Evolutionary conservation across 1,140 invertebrate species (phyloP), one percentile per base, ranked within the genome.

Genomic region (Sarcophaga bullata): DNA sequence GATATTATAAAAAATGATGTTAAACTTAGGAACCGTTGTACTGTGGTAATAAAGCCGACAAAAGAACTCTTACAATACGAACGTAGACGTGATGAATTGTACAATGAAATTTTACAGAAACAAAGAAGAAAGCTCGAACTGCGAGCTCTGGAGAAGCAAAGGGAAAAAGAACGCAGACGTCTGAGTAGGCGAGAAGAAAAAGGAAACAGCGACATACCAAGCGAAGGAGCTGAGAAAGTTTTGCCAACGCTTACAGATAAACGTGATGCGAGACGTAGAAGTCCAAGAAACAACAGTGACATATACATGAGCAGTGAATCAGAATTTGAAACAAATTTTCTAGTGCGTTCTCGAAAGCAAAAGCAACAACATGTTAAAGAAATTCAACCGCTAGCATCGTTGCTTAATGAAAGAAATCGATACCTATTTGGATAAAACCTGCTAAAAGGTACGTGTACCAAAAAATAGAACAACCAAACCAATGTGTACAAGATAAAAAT

Each of bases 41-140:
- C n/a, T 5, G 48, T 52, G 75, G 48, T 17, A 8, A 50, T 78
- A 19, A 78, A 8, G 17, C 48, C 48, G 15, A 46, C 48, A 7
- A 78, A 78, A 9, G 75, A 78, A 49, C 5, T 78, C 0, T 11
- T 78, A 13, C 48, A 78, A 78, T 78, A 19, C 6, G 75, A 78
- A 50, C 75, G 75, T 8, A 49, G 50, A 50, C 75, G 75, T 78
- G 49, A 78, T 25, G 9, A 19, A 25, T 50, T 78, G 75, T 78
- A 78, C 75, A 78, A 78, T 78, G 49, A 52, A 25, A 78, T 78
- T 50, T 52, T 78, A 17, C n/a, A 50, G 1, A 52, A 78, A 50
- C 75, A 78, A 50, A 49, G 75, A 50, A 9, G 75, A 25, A 78
- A 78, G 25, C 19, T 78, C n/a, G 75, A 78, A 17, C 17, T 78